Evolutionary conservation across 2,888 invertebrate species (phyloP), one percentile per base, ranked within the genome.

Genomic region (Stictocephala bisonia): DNA sequence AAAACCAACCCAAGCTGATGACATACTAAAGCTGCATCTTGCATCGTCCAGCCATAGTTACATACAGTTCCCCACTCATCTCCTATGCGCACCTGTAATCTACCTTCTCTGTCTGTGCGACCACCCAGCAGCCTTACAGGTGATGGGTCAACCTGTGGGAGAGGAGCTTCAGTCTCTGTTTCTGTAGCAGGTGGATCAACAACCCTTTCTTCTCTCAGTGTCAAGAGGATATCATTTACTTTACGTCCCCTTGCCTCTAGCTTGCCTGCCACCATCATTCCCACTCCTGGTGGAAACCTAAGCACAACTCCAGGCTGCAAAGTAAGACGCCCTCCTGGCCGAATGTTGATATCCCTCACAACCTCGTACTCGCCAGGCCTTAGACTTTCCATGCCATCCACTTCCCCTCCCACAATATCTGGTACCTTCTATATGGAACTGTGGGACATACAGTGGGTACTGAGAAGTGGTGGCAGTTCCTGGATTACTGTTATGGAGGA

Each of bases 61-160:
- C 99, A 99, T 0, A 99, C 95, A 0, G 98, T 98, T 35, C 99
- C 99, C 99, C 99, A 99, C 82, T 91, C 90, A 0, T 92, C 92
- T 74, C 93, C 90, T 7, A 97, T 86, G 80, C 91, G 89, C 0
- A 98, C 89, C 85, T 90, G 85, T 40, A 96, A 83, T 78, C 97
- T 88, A 0, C 99, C 99, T 86, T 97, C 96, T 41, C 90, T 88
- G 67, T 89, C 89, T 1, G 91, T 91, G 76, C 88, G 87, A 0
- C 96, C 96, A 20, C 80, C 80, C 9, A 80, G 73, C 13, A 81
- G 76, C 11, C 80, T 73, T 2, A 81, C 79, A 9, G 78, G 75
- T 13, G 73, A 31, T 51, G 71, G 50, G 29, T 68, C 35, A 11
- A 72, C 71, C 2, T 72, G 74, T 24, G 73, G 72, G 7, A 75